Base-by-base conservation (phyloP, 2,888 invertebrate genomes). In the Parnassius glacialis region DNA sequence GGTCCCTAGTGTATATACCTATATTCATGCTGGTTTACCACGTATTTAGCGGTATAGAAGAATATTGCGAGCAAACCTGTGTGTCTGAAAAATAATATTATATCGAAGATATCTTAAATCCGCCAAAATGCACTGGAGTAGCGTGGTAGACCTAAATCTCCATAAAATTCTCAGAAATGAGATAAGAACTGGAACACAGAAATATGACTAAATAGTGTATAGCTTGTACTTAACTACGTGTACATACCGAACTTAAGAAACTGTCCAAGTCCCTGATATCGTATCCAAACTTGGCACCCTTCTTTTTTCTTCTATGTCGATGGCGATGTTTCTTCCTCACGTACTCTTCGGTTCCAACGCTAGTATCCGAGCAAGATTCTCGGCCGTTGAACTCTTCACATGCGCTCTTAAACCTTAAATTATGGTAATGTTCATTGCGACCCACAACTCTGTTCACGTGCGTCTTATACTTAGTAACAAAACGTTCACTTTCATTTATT, bases 211-310 rank as follows among this genome's bases (percentile, higher is more conserved):
- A 1, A 16, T 16, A 34, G 34, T 34, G 3, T 34, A 7, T 34
- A 34, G 34, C 7, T 3, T 34, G 34, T 34, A 34, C 34, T 34
- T 34, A 34, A 34, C 34, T 34, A 34, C 5, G 7, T 34, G 0
- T n/a, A 66, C 83, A 83, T 78, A 95, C 95, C 93, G 95, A 95
- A 9, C 94, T 94, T 57, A 96, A 90, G 80, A 96, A 96, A 65
- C 94, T 94, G 78, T 96, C 96, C 65, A 96, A 93, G 81, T 96
- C 96, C 65, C 94, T 93, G 55, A 96, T 96, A 70, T 96, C 96
- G 73, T 96, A 96, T 57, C 96, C 96, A 73, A 96, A 96, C 75
- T 84, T 89, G 44, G 78, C 76, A 47, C 68, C 79, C 50, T 79
- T 76, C 64, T 74, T 79, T 75, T 85, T 90, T 85, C 84, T 87